Evolutionary conservation across 2,113 vertebrate genomes (phyloP).

Genomic region (Indicator indicator): DNA sequence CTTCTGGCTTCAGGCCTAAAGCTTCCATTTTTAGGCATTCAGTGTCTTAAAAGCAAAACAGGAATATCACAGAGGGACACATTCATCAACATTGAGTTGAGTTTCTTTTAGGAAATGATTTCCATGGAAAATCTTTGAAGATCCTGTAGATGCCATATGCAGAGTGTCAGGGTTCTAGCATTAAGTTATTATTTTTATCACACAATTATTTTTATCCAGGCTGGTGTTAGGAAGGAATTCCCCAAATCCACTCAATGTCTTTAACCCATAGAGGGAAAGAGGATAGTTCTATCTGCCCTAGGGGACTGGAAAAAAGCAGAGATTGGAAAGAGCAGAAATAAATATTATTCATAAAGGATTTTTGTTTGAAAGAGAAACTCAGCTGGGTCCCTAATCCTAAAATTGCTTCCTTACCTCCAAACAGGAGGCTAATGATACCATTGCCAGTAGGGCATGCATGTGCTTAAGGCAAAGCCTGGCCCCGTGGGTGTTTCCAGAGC

Average conservation of each 20-base stretch:
- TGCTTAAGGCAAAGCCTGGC: neutral
- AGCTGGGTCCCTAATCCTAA: neutral
- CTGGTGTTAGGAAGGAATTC: conserved; percentile 19
- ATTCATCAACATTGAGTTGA: neutral
- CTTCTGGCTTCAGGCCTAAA: neutral
- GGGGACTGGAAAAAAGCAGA: neutral
- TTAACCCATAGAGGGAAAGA: neutral
- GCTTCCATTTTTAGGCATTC: neutral
- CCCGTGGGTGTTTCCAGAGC: neutral
- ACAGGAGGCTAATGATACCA: neutral
- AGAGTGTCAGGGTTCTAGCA: neutral
- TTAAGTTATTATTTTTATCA: neutral
- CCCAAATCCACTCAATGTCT: neutral
- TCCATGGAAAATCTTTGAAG: conserved; percentile 11
- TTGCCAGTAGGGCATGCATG: neutral
- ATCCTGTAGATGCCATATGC: neutral
- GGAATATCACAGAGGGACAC: neutral
- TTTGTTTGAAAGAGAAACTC: neutral
- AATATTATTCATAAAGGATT: neutral
- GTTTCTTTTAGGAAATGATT: neutral
- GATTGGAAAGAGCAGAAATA: neutral
- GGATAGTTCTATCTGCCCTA: neutral
- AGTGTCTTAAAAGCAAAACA: neutral
- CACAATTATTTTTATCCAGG: conserved; percentile 44
- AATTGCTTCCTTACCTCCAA: neutral